Base-by-base conservation (phyloP, 2,888 invertebrate genomes). In the Sesia bembeciformis region DNA sequence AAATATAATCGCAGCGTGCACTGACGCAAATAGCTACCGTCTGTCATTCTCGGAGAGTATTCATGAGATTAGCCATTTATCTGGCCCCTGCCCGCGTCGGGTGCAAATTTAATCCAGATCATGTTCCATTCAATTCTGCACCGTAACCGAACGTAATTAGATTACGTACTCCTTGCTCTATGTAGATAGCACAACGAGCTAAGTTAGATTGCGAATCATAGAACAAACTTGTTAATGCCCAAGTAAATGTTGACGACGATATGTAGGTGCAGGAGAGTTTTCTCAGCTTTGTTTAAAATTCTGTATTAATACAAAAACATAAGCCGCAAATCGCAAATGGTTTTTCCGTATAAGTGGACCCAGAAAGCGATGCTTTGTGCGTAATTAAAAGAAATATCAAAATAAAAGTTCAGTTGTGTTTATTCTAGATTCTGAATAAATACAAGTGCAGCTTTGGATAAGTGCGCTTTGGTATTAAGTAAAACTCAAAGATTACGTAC, bases 1-100 rank as follows among this genome's bases (percentile, higher is more conserved):
- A 46, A 46, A n/a, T 23, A 46, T 8, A 46, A 46, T 46, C n/a
- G 46, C 46, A 7, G 23, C 7, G 46, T 23, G 8, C 8, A 46
- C 46, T 3, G 23, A 8, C 46, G 46, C 46, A 46, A 46, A 46
- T 4, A n/a, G 6, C 40, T 40, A 6, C n/a, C 52, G 52, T 52
- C n/a, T 40, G 40, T 52, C 40, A 8, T 52, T 40, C n/a, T 39
- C n/a, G 7, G 4, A 52, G 38, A 51, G 23, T 52, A 52, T 52
- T 42, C 52, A 52, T 41, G 41, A 52, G 42, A 52, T 52, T 52
- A 52, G 8, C 52, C 52, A 52, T 52, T 52, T 52, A 52, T 52
- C 52, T 42, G 39, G 40, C 53, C 42, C 53, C 49, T 40, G 42
- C 23, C 38, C 49, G 49, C 39, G 38, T 53, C 53, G 42, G n/a